Conservation (phyloP, 2,113 vertebrate species). For the Bubo blakistoni region DNA sequence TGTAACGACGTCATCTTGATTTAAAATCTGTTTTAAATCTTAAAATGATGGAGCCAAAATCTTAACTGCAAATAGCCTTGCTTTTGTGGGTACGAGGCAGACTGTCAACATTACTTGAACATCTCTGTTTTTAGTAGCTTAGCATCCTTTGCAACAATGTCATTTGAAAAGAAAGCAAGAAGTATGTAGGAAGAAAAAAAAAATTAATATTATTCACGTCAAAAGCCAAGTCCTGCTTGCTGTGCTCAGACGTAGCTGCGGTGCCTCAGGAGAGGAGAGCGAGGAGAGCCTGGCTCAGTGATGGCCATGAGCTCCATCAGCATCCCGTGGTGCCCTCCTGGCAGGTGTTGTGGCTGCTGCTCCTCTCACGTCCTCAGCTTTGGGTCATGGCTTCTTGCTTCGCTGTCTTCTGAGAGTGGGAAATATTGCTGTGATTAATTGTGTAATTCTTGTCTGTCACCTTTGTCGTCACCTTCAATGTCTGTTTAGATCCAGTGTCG, state of each 20-base stretch:
- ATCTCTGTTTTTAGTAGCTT: not conserved
- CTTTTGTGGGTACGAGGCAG: not conserved
- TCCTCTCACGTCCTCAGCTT: not conserved
- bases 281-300: not conserved
- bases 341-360: not conserved
- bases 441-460: not conserved
- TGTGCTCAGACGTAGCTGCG: not conserved
- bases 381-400: not conserved
- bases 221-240: not conserved
- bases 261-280: not conserved
- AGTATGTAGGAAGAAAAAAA: not conserved
- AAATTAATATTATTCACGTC: not conserved
- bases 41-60: constrained; percentile 1
- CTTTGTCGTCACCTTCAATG: not conserved
- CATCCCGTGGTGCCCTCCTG: not conserved
- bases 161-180: not conserved
- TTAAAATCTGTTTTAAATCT: constrained; percentile 63
- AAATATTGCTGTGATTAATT: not conserved
- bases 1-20: constrained; percentile 33
- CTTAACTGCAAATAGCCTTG: not conserved
- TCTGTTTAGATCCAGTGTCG: not conserved
- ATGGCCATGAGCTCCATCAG: not conserved
- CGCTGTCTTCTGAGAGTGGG: not conserved
- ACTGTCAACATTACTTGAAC: not conserved
- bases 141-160: not conserved